Percentiles rank a stretch among this genome's conserved stretches.
Conservation (phyloP, 2,797 vertebrate species). For the Xerus rutilus region DNA sequence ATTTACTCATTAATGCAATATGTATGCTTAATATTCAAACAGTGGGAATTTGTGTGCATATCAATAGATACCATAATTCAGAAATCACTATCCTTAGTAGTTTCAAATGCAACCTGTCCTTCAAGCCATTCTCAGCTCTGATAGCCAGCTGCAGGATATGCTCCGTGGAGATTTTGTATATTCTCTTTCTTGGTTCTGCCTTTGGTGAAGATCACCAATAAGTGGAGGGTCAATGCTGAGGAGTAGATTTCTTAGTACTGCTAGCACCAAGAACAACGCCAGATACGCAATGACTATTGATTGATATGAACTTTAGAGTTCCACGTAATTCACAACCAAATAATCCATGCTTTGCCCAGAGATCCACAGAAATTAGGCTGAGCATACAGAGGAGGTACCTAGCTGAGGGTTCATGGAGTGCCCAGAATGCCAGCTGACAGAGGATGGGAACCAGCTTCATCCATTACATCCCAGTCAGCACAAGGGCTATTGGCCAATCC, state of each 20-base stretch:
- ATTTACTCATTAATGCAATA: background rate
- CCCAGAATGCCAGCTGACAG: accelerated
- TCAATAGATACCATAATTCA: background rate
- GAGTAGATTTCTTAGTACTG: background rate
- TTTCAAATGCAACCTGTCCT: background rate
- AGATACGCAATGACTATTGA: background rate
- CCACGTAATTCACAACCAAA: background rate
- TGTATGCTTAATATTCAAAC: background rate
- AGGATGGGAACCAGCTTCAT: background rate
- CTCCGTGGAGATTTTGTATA: background rate
- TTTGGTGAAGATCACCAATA: background rate
- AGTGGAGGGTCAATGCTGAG: background rate
- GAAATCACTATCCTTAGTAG: background rate
- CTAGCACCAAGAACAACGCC: background rate
- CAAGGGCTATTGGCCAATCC: background rate
- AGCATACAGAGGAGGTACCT: background rate
- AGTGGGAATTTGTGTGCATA: background rate
- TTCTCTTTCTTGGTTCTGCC: background rate
- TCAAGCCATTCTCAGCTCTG: background rate
- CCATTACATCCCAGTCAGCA: too few relatives aligned
- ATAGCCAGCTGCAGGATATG: background rate
- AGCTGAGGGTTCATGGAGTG: background rate
- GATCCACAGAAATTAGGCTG: background rate
- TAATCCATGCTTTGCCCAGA: background rate
- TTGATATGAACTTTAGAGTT: background rate